Evolutionary conservation across 2,113 vertebrate genomes (phyloP).

Genomic region (Poicephalus gulielmi): DNA sequence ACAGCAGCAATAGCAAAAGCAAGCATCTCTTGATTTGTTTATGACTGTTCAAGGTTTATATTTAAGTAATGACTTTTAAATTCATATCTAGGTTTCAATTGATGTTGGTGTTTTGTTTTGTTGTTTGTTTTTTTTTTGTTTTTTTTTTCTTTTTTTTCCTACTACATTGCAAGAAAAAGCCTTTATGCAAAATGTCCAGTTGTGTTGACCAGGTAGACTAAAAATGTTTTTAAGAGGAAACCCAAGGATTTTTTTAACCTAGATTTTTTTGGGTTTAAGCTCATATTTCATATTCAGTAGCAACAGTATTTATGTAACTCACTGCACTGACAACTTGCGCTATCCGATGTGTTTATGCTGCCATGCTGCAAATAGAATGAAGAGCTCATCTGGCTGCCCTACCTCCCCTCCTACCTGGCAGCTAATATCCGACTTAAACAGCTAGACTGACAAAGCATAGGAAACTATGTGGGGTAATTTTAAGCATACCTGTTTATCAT

Average conservation of each 20-base stretch:
- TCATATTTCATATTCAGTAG: background rate
- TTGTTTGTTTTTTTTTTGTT: background rate
- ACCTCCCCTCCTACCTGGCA: background rate
- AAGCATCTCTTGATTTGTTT: background rate
- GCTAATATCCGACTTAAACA: background rate
- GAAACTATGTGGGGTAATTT: background rate
- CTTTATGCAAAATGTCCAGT: background rate
- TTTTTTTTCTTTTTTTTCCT: background rate
- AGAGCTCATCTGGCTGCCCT: background rate
- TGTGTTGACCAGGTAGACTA: background rate
- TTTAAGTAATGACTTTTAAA: background rate
- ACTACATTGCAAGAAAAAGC: background rate
- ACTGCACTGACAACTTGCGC: background rate
- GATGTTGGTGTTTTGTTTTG: background rate
- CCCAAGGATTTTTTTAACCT: background rate
- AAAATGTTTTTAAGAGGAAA: background rate
- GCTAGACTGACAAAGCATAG: background rate
- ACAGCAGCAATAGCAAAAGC: background rate
- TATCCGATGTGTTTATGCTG: background rate
- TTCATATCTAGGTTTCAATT: background rate
- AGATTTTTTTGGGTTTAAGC: background rate
- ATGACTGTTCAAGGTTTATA: background rate
- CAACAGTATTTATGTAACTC: background rate
- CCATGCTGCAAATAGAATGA: background rate
- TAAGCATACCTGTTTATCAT: background rate